Base-by-base conservation (phyloP, 2,797 vertebrate species). In the Danio jaintianensis region DNA sequence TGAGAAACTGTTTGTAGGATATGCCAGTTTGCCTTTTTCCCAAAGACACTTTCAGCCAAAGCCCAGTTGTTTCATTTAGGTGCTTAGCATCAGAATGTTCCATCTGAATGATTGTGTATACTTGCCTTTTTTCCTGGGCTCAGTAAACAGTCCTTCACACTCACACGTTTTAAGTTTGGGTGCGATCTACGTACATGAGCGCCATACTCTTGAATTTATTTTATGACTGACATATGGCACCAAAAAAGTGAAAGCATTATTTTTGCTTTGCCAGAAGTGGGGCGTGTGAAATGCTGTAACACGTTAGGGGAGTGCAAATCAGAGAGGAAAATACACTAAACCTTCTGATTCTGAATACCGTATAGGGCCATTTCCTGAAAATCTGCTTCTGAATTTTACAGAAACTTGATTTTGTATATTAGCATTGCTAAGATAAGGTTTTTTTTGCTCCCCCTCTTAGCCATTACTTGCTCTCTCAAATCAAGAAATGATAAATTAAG, bases 181-280 rank as follows among this genome's bases (percentile, higher is more conserved):
- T 67, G 75, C 13, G 9, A 67, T 53, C 20, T 42, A 56, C 3
- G 59, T 36, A 63, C 58, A 47, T 45, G 36, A 36, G 36, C 7
- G 13, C 42, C 22, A 16, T 45, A 7, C 18, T 16, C 18, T 4
- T 20, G 5, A n/a, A 43, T 67, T 56, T 16, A 13, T 12, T 45
- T 56, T n/a, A 12, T 42, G 62, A 77, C 50, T 55, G 62, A 64
- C 62, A 77, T 56, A 77, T 56, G 74, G 75, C 50, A 67, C 15
- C 18, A 13, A 16, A n/a, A 67, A 56, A 55, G 50, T 29, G 52
- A 56, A 40, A 77, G 45, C 2, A 15, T 11, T 6, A 56, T 56
- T 56, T 53, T 56, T 6, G 38, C 50, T 67, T 66, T 77, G 40
- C 75, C 75, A 77, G 67, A 56, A 36, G 75, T 56, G 10, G 52